A percentile compares a stretch with the other conserved stretches of the same genome.
Conservation (phyloP, 1,140 invertebrate genomes). For the Eurytemora carolleeae region DNA sequence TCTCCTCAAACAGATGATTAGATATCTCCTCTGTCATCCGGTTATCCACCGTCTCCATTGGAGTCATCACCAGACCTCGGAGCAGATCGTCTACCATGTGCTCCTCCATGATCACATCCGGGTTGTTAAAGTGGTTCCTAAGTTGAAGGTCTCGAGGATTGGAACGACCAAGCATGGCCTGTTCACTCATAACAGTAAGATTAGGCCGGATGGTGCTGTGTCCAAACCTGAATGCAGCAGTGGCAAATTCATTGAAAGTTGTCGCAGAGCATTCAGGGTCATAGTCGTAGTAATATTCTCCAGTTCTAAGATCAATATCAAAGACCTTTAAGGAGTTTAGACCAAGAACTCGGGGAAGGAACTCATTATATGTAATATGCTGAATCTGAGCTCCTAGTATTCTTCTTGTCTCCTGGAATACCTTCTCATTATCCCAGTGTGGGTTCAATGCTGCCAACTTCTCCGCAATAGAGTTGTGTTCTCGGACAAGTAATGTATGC, state of each 20-base stretch:
- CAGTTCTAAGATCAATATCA: constrained; percentile 24
- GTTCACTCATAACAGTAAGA: constrained; percentile 15
- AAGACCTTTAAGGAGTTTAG: constrained; percentile 27
- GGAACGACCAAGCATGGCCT: constrained; percentile 16
- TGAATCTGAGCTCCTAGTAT: constrained; percentile 33
- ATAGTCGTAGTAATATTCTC: constrained; percentile 33
- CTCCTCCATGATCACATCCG: constrained; percentile 4
- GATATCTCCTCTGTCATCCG: constrained; percentile 43
- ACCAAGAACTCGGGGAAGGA: constrained; percentile 26
- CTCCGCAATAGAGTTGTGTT: constrained; percentile 33
- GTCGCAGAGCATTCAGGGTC: constrained; percentile 34
- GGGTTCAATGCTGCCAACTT: constrained; percentile 29
- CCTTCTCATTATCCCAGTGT: constrained; percentile 31
- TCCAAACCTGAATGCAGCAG: constrained; percentile 41
- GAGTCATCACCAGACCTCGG: constrained; percentile 43
- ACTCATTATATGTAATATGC: constrained; percentile 38
- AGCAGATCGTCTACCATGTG: constrained; percentile 35
- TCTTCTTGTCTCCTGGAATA: constrained; percentile 26
- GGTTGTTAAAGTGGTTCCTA: constrained; percentile 13
- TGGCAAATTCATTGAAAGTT: constrained; percentile 40
- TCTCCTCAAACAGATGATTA: constrained; percentile 2
- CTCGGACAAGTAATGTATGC: constrained; percentile 33
- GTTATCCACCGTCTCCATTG: constrained; percentile 41
- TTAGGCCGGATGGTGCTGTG: constrained; percentile 36
- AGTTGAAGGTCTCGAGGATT: background rate